Evolutionary conservation across 2,888 invertebrate genomes (phyloP).

Genomic region (Cephonodes hylas): DNA sequence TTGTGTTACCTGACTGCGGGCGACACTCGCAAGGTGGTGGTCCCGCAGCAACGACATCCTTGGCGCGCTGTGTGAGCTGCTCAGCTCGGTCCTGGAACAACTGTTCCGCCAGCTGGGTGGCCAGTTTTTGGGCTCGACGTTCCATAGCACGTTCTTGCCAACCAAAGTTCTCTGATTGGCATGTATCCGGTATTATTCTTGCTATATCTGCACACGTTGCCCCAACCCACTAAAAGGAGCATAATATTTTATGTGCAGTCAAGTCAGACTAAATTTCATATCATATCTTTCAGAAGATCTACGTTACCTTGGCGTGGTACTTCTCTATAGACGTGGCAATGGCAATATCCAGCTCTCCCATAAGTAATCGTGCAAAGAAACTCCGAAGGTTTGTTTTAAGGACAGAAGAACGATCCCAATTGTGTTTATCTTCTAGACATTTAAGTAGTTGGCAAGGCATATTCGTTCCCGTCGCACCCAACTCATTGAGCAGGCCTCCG

Average conservation of each 20-base stretch:
- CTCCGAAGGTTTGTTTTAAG: constrained; percentile 56
- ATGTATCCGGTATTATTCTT: constrained; percentile 33
- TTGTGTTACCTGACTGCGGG: constrained; percentile 22
- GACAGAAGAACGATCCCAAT: constrained; percentile 59
- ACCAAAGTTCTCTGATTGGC: constrained; percentile 34
- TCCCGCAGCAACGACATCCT: constrained; percentile 41
- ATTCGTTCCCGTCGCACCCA: constrained; percentile 38
- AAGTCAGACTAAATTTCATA: background rate
- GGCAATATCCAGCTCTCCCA: constrained; percentile 68
- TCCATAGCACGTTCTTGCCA: constrained; percentile 57
- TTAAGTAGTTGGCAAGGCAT: constrained; percentile 72
- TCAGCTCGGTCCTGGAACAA: constrained; percentile 55
- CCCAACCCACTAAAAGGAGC: constrained; percentile 59
- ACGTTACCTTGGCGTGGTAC: constrained; percentile 64
- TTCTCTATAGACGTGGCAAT: constrained; percentile 69
- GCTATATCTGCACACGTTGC: constrained; percentile 52
- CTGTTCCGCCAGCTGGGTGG: constrained; percentile 56
- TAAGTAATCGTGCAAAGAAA: constrained; percentile 58
- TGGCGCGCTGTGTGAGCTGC: constrained; percentile 48
- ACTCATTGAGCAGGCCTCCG: constrained; percentile 58
- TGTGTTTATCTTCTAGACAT: constrained; percentile 69
- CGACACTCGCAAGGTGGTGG: constrained; percentile 57
- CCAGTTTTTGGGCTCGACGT: constrained; percentile 54
- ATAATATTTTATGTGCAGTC: background rate
- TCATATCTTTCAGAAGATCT: background rate